Base-by-base conservation (phyloP, 2,888 invertebrate species). In the Luperina nickerlii region DNA sequence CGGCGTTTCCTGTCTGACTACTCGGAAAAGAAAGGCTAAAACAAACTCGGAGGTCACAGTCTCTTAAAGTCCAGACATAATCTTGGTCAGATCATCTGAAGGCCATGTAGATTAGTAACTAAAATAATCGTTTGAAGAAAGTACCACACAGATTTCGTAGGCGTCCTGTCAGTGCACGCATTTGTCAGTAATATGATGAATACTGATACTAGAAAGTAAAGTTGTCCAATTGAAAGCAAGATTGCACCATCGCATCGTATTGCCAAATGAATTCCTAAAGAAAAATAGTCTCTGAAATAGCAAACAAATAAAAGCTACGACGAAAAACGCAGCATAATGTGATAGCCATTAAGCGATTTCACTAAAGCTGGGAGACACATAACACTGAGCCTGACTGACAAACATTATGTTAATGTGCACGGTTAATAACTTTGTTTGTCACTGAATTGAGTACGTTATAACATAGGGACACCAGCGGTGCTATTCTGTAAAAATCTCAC, bases 351-450 rank as follows among this genome's bases (percentile, higher is more conserved):
- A 65, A 68, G 45, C 38, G 76, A 42, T 70, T 71, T 42, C 73
- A n/a, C 72, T 80, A 81, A 78, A 78, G 83, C 79, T 18, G n/a
- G 78, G 72, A 32, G 70, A 86, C 75, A 83, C 86, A 86, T 85
- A 57, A 74, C 54, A 57, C 48, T 48, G 65, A 85, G 75, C 86
- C 62, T 48, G 24, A 67, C 65, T 62, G 57, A 54, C 63, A 72
- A 27, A 73, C 74, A 70, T 81, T 84, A 81, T 87, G 84, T 32
- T 81, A 79, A 80, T 67, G 65, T 62, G 4, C 2, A 24, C 11
- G 11, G 20, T 74, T 72, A 80, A 76, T 77, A 82, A 85, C 45
- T 85, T 75, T 83, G 81, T 83, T 79, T 80, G 54, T 32, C 38
- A 15, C 57, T 38, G 73, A 68, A 48, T 73, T 66, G 66, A 66